A percentile compares a stretch with the other conserved stretches of the same genome.
These are phyloP conservation scores for Yponomeuta malinellus DNA, from an alignment of 2,888 invertebrate species.

Conservation along the genomic window DNA sequence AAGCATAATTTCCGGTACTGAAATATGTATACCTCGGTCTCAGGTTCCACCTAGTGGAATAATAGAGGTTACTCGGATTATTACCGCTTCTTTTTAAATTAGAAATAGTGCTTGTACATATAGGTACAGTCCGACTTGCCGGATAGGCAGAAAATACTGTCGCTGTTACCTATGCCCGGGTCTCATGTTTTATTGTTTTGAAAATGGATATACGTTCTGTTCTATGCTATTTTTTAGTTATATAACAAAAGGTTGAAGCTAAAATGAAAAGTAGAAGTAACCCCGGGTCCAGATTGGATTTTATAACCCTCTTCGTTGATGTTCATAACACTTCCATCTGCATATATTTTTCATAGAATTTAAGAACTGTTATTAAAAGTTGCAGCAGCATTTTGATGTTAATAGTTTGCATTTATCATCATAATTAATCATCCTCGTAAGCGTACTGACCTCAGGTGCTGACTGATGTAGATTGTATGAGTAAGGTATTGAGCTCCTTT, in stretches of 20 bases:
- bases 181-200: conserved; percentile 7
- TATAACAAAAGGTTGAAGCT: not conserved
- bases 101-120: too few relatives aligned
- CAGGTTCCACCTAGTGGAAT: conserved; percentile 33
- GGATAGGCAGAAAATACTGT: too few relatives aligned
- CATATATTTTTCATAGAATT: not conserved
- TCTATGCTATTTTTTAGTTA: not conserved
- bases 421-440: too few relatives aligned
- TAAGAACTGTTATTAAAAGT: not conserved
- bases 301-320: not conserved
- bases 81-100: too few relatives aligned
- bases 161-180: not conserved
- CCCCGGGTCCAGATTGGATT: not conserved
- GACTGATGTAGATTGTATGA: too few relatives aligned
- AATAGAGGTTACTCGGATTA: conserved; percentile 6
- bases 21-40: conserved; percentile 65
- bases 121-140: too few relatives aligned
- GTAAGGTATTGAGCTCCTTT: too few relatives aligned
- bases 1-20: conserved; percentile 71
- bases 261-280: not conserved
- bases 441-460: too few relatives aligned
- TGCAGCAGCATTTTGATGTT: too few relatives aligned
- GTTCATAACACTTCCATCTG: not conserved
- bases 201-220: too few relatives aligned
- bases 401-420: too few relatives aligned